Conservation (phyloP, 2,113 vertebrate genomes). For the Trogon melanurus region DNA sequence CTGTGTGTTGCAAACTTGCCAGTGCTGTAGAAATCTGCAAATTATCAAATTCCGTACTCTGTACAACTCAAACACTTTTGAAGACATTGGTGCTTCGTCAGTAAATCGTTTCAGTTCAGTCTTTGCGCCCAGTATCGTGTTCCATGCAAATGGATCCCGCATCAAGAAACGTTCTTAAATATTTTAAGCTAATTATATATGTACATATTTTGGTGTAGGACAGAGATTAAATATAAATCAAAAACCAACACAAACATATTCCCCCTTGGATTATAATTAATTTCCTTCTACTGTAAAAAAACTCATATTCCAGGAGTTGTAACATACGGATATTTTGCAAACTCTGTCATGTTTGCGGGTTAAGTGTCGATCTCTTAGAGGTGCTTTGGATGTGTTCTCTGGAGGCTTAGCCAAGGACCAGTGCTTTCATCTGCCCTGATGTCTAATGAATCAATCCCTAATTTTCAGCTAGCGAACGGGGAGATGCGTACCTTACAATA, state of each 20-base stretch:
- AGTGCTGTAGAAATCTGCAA: background rate
- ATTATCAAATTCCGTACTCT: background rate
- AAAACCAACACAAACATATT: conserved; percentile 12
- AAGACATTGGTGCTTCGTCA: conserved; percentile 1
- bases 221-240: conserved; percentile 44
- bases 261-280: background rate
- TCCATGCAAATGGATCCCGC: background rate
- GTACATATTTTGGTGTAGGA: background rate
- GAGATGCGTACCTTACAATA: background rate
- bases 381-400: background rate
- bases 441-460: background rate
- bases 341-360: background rate
- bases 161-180: conserved; percentile 34
- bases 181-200: conserved; percentile 27
- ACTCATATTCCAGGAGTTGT: background rate
- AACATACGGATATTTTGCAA: background rate
- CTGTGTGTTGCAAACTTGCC: background rate
- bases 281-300: background rate
- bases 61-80: background rate
- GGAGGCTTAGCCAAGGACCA: background rate
- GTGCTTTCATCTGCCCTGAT: background rate
- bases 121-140: background rate
- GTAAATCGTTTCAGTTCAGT: background rate
- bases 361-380: background rate
- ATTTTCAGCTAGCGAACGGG: background rate